Conservation (phyloP, 2,113 vertebrate genomes). For the Tauraco erythrolophus region DNA sequence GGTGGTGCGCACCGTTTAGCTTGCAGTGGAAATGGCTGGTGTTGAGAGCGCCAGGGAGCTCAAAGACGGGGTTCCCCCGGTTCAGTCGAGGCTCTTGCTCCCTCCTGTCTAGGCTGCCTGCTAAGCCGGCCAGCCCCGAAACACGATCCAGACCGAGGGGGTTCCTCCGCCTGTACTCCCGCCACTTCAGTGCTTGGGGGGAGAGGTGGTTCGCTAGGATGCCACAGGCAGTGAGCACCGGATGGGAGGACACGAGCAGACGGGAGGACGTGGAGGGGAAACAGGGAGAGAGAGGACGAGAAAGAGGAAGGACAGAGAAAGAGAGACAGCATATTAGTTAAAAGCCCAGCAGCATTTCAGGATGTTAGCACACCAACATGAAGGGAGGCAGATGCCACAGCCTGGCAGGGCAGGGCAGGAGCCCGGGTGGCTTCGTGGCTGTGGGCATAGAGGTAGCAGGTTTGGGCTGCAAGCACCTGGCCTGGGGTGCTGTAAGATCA, state of each 20-base stretch:
- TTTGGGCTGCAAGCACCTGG: not conserved
- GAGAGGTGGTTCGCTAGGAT: conserved; percentile 91
- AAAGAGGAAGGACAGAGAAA: not conserved
- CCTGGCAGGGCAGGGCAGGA: not conserved
- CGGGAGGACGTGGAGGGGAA: not conserved
- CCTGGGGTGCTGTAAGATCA: not conserved
- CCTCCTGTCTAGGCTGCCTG: conserved; percentile 78
- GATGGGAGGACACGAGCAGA: not conserved
- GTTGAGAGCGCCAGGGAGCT: conserved; percentile 83
- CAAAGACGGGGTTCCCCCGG: conserved; percentile 87
- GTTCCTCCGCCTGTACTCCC: conserved; percentile 93
- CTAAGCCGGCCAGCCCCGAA: conserved; percentile 61
- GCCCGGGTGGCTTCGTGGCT: not conserved
- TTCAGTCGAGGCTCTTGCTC: conserved; percentile 76
- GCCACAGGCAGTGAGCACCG: not conserved
- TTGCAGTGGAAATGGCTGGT: conserved; percentile 76
- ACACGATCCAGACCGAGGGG: conserved; percentile 87
- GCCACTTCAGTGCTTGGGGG: conserved; percentile 96
- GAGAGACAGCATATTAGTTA: conserved; percentile 34
- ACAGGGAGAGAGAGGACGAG: not conserved
- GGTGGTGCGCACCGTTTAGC: conserved; percentile 81
- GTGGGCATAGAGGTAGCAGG: not conserved
- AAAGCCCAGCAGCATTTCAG: not conserved
- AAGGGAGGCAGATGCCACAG: not conserved
- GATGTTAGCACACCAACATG: not conserved